Evolutionary conservation across 2,113 vertebrate species (phyloP), one percentile per base, ranked within the genome.

Genomic region (Eretmochelys imbricata): DNA sequence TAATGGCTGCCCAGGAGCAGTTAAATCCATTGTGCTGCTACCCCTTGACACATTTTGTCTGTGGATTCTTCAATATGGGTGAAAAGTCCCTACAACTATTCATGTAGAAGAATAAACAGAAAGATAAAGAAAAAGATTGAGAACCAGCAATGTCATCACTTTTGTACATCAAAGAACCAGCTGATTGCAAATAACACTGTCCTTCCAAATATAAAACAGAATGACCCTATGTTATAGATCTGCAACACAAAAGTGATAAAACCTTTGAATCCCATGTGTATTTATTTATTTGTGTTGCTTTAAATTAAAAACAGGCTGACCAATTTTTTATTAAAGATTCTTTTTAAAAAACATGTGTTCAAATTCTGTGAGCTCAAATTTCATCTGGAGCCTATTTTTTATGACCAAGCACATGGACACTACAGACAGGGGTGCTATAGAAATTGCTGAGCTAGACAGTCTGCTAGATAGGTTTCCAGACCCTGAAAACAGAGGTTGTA

Each of bases 1-100:
- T 90, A 82, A 10, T 83, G 75, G 85, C 1, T 3, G 83, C 35
- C 88, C 92, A 94, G 90, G 57, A 96, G 87, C 89, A 84, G 83
- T 91, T 84, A 87, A 96, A 95, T 89, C 93, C 88, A 2, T 80
- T 84, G 87, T 92, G 87, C 50, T 85, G 80, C 81, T 20, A 5
- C 49, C 5, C 29, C 87, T 72, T 86, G 89, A 48, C 51, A 22
- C 50, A 24, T 29, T 17, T 0, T 0, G 38, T 82, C 72, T 91
- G n/a, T 22, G 65, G 88, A 84, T 96, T 81, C 65, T 81, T 24
- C 80, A 90, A 3, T 54, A 42, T 0, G 1, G 31, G 13, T 0
- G 4, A 59, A 59, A 94, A 95, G 48, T 82, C 85, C 49, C 29
- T 35, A 0, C 35, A 78, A 17, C 25, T 92, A 42, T 83, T 87